Evolutionary conservation across 2,113 vertebrate genomes (phyloP).

Genomic region (Chaetodon auriga): DNA sequence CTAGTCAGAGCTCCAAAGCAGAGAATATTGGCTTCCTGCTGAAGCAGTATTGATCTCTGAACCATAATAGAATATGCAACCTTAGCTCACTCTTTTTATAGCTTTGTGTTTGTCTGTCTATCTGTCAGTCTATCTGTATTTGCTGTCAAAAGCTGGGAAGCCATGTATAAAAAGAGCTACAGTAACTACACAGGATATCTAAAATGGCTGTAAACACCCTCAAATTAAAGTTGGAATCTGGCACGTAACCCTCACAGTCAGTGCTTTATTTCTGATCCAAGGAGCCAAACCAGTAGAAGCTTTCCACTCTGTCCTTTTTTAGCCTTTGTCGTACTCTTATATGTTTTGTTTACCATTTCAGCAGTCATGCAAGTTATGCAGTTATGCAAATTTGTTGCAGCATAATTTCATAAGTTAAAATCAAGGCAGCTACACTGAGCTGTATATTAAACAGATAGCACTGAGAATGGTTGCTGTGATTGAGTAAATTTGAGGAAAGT

Average conservation of each 20-base stretch:
- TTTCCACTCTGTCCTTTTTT: neutral
- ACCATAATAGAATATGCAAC: neutral
- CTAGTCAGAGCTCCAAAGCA: constrained; percentile 34
- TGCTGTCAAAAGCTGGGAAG: neutral
- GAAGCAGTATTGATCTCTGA: neutral
- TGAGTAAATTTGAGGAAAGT: neutral
- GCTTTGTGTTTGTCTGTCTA: neutral
- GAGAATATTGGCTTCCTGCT: neutral
- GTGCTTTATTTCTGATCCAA: neutral
- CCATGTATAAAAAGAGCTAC: neutral
- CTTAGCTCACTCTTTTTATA: neutral
- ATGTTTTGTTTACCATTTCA: neutral
- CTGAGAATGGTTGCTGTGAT: neutral
- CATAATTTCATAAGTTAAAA: neutral
- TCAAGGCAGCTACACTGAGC: neutral
- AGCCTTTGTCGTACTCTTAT: neutral
- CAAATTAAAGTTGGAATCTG: neutral
- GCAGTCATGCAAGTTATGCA: neutral
- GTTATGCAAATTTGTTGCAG: neutral
- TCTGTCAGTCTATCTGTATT: neutral
- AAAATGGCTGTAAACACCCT: neutral
- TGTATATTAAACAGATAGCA: neutral
- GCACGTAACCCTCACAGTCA: neutral
- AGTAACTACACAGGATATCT: neutral
- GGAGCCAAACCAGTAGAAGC: neutral